Percentiles rank a stretch among this genome's conserved stretches.
phyloP scores from a whole-genome alignment of 37 sponge, comb jelly and placozoan species.

The Eunapius fragilis region DNA sequence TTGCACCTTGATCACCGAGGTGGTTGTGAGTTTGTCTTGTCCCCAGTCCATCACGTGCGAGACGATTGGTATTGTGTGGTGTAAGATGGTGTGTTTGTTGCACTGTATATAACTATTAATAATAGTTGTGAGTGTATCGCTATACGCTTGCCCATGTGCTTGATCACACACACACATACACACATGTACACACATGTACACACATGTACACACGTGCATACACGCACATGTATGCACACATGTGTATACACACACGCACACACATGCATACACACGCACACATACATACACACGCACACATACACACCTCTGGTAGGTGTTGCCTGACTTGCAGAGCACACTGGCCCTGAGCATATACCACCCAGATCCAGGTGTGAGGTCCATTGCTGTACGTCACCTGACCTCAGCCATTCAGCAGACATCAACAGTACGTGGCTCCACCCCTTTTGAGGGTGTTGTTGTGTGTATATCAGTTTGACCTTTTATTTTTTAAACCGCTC shows the following conservation, averaged over 20 bases:
- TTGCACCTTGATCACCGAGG: too few species aligned
- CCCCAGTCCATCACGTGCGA: too few species aligned
- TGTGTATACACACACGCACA: too few species aligned
- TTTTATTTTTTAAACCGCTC: not conserved
- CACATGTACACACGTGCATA: not conserved
- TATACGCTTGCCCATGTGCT: too few species aligned
- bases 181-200: too few species aligned
- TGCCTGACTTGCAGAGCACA: conserved; percentile 10
- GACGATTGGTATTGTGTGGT: too few species aligned
- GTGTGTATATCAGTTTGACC: not conserved
- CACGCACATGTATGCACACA: too few species aligned
- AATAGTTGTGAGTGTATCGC: too few species aligned
- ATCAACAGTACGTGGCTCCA: conserved; percentile 5
- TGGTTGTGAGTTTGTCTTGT: too few species aligned
- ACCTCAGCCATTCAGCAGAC: conserved; percentile 10
- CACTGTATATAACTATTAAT: too few species aligned
- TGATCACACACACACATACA: too few species aligned
- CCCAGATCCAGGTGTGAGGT: conserved; percentile 66
- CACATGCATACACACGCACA: not conserved
- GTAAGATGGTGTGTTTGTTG: too few species aligned
- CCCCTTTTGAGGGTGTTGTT: not conserved
- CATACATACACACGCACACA: not conserved
- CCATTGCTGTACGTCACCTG: conserved; percentile 55
- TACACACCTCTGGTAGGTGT: not conserved
- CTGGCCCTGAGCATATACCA: conserved; percentile 71